These are phyloP conservation scores for Tigriopus californicus DNA, from an alignment of 2,888 invertebrate species.

Conservation along the genomic window DNA sequence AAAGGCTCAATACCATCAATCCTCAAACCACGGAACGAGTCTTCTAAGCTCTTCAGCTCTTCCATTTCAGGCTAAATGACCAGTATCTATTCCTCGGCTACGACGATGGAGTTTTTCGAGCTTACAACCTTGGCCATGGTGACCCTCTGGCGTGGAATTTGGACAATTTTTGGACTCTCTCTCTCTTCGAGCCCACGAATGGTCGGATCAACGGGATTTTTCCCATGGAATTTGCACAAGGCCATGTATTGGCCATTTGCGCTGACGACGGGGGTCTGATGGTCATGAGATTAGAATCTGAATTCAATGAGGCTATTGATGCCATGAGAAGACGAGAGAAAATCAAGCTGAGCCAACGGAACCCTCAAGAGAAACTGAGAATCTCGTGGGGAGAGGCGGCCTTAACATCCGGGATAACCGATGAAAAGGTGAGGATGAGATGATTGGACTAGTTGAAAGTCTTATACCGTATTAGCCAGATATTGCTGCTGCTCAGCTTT, in stretches of 20 bases:
- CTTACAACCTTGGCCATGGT: background rate
- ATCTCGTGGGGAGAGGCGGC: background rate
- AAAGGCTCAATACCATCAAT: no score
- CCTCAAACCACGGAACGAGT: no score
- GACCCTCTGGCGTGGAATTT: slow-evolving; percentile 26
- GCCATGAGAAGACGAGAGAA: background rate
- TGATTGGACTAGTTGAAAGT: no score
- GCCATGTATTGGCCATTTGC: background rate
- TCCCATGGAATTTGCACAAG: background rate
- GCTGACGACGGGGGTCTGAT: background rate
- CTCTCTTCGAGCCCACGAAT: slow-evolving; percentile 54
- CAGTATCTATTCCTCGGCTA: slow-evolving; percentile 2
- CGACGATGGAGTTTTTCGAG: slow-evolving; percentile 2
- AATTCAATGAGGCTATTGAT: no score
- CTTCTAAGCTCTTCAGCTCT: background rate
- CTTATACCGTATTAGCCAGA: no score
- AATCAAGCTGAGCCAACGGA: background rate
- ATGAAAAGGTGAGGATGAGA: background rate
- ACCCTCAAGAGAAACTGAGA: background rate
- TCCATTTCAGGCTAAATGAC: background rate
- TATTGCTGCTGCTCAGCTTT: no score
- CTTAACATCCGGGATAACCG: background rate
- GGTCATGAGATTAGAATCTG: background rate
- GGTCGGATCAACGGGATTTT: slow-evolving; percentile 42
- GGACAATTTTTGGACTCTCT: slow-evolving; percentile 43